A percentile compares a stretch with the other conserved stretches of the same genome.
These are phyloP conservation scores for Opisthograptis luteolata DNA, from an alignment of 2,888 invertebrate genomes.

Conservation along the genomic window DNA sequence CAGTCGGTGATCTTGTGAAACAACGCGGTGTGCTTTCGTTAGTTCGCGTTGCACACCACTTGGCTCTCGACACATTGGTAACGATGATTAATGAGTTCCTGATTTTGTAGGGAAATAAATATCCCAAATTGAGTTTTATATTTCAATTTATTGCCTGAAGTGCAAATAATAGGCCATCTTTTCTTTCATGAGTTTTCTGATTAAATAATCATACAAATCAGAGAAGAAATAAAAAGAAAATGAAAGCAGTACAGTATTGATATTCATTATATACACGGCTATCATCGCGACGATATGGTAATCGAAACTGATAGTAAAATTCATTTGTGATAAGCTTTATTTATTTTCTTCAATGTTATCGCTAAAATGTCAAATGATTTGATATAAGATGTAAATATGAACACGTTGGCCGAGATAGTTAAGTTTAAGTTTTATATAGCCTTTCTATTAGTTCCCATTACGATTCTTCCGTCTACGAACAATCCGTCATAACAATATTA, in stretches of 20 bases:
- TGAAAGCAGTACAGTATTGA: conserved; percentile 45
- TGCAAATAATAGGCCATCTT: too few species aligned
- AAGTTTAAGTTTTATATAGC: conserved; percentile 31
- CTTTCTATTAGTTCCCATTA: conserved; percentile 48
- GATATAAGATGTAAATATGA: too few species aligned
- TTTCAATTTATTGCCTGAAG: too few species aligned
- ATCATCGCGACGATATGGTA: conserved; percentile 66
- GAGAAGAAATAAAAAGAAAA: conserved; percentile 27
- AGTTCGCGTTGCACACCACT: conserved; percentile 56
- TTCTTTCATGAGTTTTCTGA: conserved; percentile 2
- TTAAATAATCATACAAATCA: conserved; percentile 6
- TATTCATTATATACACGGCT: conserved; percentile 51
- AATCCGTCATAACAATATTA: conserved; percentile 51
- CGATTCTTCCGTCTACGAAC: conserved; percentile 40
- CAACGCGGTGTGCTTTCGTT: conserved; percentile 66
- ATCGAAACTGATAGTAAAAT: conserved; percentile 67
- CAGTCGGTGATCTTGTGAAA: conserved; percentile 76
- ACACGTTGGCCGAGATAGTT: conserved; percentile 20
- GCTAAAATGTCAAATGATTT: conserved; percentile 35
- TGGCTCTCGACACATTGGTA: conserved; percentile 58
- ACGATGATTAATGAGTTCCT: conserved; percentile 58
- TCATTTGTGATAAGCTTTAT: conserved; percentile 52
- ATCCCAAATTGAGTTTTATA: conserved; percentile 26
- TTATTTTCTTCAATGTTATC: conserved; percentile 41
- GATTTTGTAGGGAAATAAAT: conserved; percentile 48